A percentile compares a stretch with the other conserved stretches of the same genome.
These are phyloP conservation scores for Malurus elegans DNA, from an alignment of 2,113 vertebrate species.

Conservation along the genomic window DNA sequence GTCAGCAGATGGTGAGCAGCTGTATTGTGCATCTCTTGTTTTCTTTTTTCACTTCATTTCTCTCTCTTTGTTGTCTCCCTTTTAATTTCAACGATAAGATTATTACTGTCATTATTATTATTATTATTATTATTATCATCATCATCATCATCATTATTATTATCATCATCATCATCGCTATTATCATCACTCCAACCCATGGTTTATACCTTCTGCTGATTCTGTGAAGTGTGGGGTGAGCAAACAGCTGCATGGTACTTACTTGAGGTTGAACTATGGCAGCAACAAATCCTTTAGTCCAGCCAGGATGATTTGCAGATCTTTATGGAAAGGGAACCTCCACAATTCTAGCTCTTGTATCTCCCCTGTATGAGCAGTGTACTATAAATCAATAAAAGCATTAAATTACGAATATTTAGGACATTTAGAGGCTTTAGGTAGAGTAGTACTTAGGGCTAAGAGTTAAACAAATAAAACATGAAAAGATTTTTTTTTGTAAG, in stretches of 20 bases:
- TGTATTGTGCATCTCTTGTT: no score
- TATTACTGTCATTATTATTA: not conserved
- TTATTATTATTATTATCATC: not conserved
- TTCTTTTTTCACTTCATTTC: not conserved
- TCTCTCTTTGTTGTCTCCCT: not conserved
- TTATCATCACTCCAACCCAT: no score
- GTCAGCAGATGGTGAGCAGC: not conserved
- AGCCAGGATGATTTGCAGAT: not conserved
- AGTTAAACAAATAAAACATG: not conserved
- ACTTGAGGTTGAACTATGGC: not conserved
- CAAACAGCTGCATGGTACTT: not conserved
- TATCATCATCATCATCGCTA: rapidly evolving
- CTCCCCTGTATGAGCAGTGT: not conserved
- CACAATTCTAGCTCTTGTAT: not conserved
- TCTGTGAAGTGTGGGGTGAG: not conserved
- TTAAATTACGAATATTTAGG: not conserved
- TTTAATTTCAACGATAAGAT: not conserved
- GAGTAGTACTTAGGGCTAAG: not conserved
- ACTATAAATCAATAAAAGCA: not conserved
- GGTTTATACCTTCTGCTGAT: not conserved
- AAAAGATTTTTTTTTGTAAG: not conserved
- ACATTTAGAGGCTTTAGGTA: not conserved
- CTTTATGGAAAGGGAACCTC: not conserved
- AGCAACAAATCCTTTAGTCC: not conserved
- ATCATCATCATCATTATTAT: not conserved